These are phyloP conservation scores for Scaptomyza montana DNA, from an alignment of 1,140 invertebrate species.

Conservation along the genomic window DNA sequence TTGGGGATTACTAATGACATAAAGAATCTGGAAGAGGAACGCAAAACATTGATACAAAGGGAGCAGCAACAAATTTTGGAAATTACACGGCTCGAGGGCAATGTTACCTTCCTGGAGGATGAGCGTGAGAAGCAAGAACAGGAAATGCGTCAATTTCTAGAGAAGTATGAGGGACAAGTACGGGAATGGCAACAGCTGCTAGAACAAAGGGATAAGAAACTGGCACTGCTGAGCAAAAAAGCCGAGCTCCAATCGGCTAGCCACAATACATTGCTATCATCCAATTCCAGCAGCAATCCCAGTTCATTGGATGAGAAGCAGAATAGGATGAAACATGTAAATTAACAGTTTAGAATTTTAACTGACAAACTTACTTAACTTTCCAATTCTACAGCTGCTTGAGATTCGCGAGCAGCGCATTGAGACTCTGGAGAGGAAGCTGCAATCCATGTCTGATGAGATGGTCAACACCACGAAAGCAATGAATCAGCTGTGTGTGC, in stretches of 20 bases:
- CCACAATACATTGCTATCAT: neutral
- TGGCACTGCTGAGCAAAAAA: constrained; percentile 49
- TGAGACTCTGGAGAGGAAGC: constrained; percentile 67
- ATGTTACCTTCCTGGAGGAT: constrained; percentile 73
- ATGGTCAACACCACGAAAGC: constrained; percentile 73
- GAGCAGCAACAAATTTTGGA: constrained; percentile 62
- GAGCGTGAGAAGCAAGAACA: constrained; percentile 72
- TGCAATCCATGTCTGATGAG: constrained; percentile 70
- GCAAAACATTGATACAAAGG: constrained; percentile 51
- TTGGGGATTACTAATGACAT: constrained; percentile 68
- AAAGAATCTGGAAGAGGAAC: constrained; percentile 61
- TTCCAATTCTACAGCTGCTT: constrained; percentile 45
- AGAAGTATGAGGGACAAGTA: constrained; percentile 65
- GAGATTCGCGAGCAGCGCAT: constrained; percentile 71
- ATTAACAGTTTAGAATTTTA: neutral
- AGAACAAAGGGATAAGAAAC: constrained; percentile 71
- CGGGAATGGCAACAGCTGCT: constrained; percentile 60
- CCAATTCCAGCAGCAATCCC: constrained; percentile 42
- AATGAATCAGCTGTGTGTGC: constrained; percentile 72
- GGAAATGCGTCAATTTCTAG: constrained; percentile 74
- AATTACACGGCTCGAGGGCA: constrained; percentile 67
- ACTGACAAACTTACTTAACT: neutral
- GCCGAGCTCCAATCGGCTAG: constrained; percentile 26
- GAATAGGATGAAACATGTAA: constrained; percentile 64
- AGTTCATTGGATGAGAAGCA: constrained; percentile 51